Conservation (phyloP, 2,888 invertebrate genomes). For the Atherix ibis region DNA sequence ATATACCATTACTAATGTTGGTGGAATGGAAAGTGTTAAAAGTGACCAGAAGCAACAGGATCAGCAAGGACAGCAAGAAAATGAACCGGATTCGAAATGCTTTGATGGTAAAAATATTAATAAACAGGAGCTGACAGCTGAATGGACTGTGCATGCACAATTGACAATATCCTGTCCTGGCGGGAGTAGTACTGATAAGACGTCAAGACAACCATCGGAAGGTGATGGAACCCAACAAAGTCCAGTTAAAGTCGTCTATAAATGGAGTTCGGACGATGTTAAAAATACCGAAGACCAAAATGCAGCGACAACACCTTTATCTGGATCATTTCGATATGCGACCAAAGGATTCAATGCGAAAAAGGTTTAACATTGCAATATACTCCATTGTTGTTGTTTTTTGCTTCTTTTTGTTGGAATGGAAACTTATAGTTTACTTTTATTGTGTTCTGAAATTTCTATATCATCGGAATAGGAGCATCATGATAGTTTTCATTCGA, state of each 20-base stretch:
- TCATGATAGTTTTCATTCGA: slow-evolving; percentile 25
- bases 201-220: background rate
- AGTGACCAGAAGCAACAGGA: slow-evolving; percentile 6
- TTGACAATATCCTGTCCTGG: slow-evolving; percentile 42
- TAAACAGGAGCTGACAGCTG: slow-evolving; percentile 38
- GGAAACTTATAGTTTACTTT: too few species aligned
- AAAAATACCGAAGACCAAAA: slow-evolving; percentile 27
- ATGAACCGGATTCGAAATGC: slow-evolving; percentile 4
- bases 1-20: too few species aligned
- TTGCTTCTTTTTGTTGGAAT: too few species aligned
- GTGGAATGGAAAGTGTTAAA: slow-evolving; percentile 10
- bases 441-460: too few species aligned
- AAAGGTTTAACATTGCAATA: too few species aligned
- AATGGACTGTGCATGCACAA: slow-evolving; percentile 55
- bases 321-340: slow-evolving; percentile 11
- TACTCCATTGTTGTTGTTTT: too few species aligned
- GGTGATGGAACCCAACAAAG: slow-evolving; percentile 19
- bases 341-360: too few species aligned
- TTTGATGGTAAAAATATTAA: slow-evolving; percentile 1
- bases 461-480: too few species aligned
- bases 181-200: slow-evolving; percentile 22
- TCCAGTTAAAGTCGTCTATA: slow-evolving; percentile 29
- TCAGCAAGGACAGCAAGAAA: slow-evolving; percentile 7
- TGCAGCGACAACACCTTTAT: slow-evolving; percentile 28
- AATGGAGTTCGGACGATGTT: slow-evolving; percentile 38